Base-by-base conservation (phyloP, 2,888 invertebrate species). In the Rotaria magnacalcarata region DNA sequence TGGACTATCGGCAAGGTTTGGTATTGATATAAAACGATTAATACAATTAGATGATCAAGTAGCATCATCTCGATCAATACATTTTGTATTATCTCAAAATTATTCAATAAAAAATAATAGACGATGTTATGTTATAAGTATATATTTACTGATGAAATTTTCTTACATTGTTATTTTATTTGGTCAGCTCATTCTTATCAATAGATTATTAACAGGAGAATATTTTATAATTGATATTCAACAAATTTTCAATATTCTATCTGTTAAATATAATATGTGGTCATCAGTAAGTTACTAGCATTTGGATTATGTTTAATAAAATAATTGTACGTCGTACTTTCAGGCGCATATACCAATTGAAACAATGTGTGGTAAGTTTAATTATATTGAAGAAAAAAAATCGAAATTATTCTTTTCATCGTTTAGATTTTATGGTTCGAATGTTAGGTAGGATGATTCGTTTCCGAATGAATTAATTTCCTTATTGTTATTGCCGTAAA, bases 231-330 rank as follows among this genome's bases (percentile, higher is more conserved):
- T 67, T 6, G 7, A 67, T 67, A 16, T 34, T 5, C 1, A 67
- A 67, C 16, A 67, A 19, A 34, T 67, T 19, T 67, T 67, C 3
- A 2, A 67, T 19, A 41, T 67, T 67, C 24, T 67, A 67, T 67
- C 67, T 7, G 67, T 67, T 67, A 67, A 67, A 67, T 19, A 67
- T 19, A 34, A 67, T 67, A 67, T 67, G 67, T 67, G 67, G 67
- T 34, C 67, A 67, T 67, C 67, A 19, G 34, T 34, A 34, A 67
- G 67, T 67, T 27, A 14, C 5, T 27, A 34, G 34, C 5, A 19
- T 67, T 34, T 14, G 16, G 16, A 19, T 67, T 34, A 50, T 34
- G 0, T 34, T 67, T 54, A 21, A 50, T 5, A 54, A 21, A 4
- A 54, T 54, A 8, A 19, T 54, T 21, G 21, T 11, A 52, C 2